Base-by-base conservation (phyloP, 2,888 invertebrate species). In the Carabus problematicus region DNA sequence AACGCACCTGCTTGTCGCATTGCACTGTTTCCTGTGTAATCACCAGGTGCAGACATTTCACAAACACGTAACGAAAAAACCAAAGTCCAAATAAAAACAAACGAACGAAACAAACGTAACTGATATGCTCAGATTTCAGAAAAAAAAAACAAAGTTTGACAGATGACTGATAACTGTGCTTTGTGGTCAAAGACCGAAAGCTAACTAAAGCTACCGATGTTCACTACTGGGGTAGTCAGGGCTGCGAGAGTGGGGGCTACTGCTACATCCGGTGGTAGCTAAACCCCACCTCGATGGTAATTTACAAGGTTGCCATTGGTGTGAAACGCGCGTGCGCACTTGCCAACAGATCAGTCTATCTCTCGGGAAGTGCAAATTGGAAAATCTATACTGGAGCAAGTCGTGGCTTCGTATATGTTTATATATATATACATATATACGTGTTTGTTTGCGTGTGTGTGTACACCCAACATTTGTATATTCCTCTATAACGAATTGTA, bases 241-340 rank as follows among this genome's bases (percentile, higher is more conserved):
- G 52, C 19, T n/a, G 14, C 14, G 45, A 19, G 19, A 45, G 64
- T 62, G 64, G 64, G 64, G 64, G 56, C 19, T 52, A 64, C 64
- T 64, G 45, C 55, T 55, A 64, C 56, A 64, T 55, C 64, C 64
- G 64, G 64, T 56, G 64, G 45, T 64, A 64, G 62, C 62, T 62
- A 45, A 64, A 55, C 29, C 64, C 64, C 64, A 43, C 56, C 64
- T 56, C 56, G 29, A 45, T n/a, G 45, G 12, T 11, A 11, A 52
- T 18, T 52, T 18, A 16, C 52, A 56, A 42, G 56, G 8, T n/a
- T 8, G 19, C 56, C 12, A 64, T 64, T 68, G 88, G 87, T 62
- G 82, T 83, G 49, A 81, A 81, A 70, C 86, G 85, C 72, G 87
- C 86, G 70, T 86, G 86, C 41, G 84, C 52, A 52, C 29, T 16